Percentiles rank a stretch among this genome's conserved stretches.
These are phyloP conservation scores for Melanotaenia boesemani DNA, from an alignment of 2,797 vertebrate species.

Conservation along the genomic window DNA sequence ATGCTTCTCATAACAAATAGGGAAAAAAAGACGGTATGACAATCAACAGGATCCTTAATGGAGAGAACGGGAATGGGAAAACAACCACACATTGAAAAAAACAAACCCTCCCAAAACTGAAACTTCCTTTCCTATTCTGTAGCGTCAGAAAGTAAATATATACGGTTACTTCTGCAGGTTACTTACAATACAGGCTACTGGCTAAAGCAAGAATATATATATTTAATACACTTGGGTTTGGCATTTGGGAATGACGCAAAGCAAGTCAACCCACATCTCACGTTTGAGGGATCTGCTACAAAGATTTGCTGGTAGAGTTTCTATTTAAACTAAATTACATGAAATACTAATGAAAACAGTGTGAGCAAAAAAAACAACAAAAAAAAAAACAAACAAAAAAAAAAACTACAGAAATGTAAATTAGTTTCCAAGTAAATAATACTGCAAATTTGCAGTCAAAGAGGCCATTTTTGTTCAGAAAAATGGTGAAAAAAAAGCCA, in stretches of 20 bases:
- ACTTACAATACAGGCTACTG: conserved; percentile 66
- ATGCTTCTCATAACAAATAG: conserved; percentile 13
- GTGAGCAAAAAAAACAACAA: conserved; percentile 20
- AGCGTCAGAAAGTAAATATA: conserved; percentile 45
- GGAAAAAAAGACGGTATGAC: conserved; percentile 20
- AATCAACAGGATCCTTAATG: conserved; percentile 22
- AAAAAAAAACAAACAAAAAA: too few species aligned
- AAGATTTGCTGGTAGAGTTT: conserved; percentile 44
- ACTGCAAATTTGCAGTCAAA: conserved; percentile 27
- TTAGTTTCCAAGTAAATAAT: conserved; percentile 27
- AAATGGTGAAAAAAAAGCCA: conserved; percentile 7
- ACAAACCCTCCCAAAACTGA: too few species aligned
- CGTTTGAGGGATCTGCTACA: conserved; percentile 42
- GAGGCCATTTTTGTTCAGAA: conserved; percentile 19
- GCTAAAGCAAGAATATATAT: conserved; percentile 54
- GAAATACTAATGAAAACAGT: conserved; percentile 59
- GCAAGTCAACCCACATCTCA: conserved; percentile 35
- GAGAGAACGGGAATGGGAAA: not conserved
- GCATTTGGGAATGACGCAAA: conserved; percentile 38
- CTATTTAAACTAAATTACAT: conserved; percentile 35
- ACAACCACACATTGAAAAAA: too few species aligned
- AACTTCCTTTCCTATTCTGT: conserved; percentile 41
- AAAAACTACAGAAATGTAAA: conserved; percentile 14
- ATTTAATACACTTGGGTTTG: conserved; percentile 37
- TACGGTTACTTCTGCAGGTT: conserved; percentile 45